Evolutionary conservation across 2,113 vertebrate species (phyloP).

Genomic region (Perccottus glenii): DNA sequence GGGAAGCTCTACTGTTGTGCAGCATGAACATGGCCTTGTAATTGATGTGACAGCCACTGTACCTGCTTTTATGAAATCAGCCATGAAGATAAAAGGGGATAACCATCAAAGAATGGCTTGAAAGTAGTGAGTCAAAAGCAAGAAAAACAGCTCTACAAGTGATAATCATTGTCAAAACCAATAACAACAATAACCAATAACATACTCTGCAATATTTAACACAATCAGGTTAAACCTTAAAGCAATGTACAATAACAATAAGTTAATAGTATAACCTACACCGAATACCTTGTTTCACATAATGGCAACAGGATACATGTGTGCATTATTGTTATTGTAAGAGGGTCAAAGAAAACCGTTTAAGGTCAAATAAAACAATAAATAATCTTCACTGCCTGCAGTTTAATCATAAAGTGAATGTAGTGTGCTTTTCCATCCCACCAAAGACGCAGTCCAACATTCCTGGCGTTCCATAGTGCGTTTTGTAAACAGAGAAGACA

Average conservation of each 20-base stretch:
- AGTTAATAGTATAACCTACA: background rate
- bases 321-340: constrained; percentile 56
- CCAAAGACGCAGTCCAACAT: background rate
- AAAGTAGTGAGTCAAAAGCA: constrained; percentile 31
- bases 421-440: background rate
- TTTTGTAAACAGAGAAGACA: constrained; percentile 2
- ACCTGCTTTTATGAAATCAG: constrained; percentile 51
- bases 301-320: constrained; percentile 31
- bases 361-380: constrained; percentile 4
- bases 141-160: background rate
- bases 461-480: background rate
- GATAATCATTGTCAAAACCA: background rate
- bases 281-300: constrained; percentile 9
- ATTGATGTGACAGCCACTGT: constrained; percentile 65
- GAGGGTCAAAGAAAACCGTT: constrained; percentile 18
- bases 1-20: constrained; percentile 20
- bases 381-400: constrained; percentile 19
- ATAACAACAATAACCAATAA: background rate
- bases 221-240: too few species aligned
- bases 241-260: background rate
- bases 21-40: constrained; percentile 13
- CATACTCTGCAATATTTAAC: too few species aligned
- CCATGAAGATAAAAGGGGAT: constrained; percentile 45
- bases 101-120: constrained; percentile 56
- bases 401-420: background rate